Evolutionary conservation across 30 jellyfish, hydroid and myxozoan species (phyloP), one percentile per base, ranked within the genome.

Genomic region (Mastigias papua): DNA sequence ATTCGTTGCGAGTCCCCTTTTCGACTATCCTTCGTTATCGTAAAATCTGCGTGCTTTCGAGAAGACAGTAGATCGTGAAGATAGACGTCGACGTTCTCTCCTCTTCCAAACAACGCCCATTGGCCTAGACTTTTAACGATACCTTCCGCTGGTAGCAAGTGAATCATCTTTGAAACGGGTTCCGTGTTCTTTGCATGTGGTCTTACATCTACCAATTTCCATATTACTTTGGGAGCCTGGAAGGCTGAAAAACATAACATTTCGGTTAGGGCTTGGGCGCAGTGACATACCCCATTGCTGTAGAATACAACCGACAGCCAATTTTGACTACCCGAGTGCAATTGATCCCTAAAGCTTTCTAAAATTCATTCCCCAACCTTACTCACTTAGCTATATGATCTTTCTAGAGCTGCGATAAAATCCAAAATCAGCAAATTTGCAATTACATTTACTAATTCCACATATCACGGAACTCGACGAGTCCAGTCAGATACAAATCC

Each of bases 51-150:
- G 28, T 85, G 94, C 49, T 42, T 57, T 28, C 88, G 82, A 31
- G 94, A 85, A 10, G 94, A 73, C 62, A 64, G 27, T 61, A 73
- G 1, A 46, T 85, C 94, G 31, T 85, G 94, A 30, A 85, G 63
- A 70, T 85, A 85, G 25, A 85, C 94, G 29, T 85, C 94, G 20
- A 85, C 88, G 15, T 42, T 73, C 62, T 85, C 94, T 25, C 94
- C 94, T 60, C 94, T 50, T 22, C 94, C 94, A 23, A 85, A 60
- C n/a, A 73, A 48, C 17, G 83, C 25, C 82, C 82, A 85, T 22
- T 85, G 61, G 17, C 88, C 88, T n/a, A 85, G 6, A 7, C 37
- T 34, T 26, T 73, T 73, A 15, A 0, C 42, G 15, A 85, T 71
- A 21, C 27, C 34, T 29, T 58, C 83, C 7, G 76, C 32, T 60